A percentile compares a stretch with the other conserved stretches of the same genome.
phyloP scores from a whole-genome alignment of 2,113 vertebrate species.

The Prietella phreatophila region DNA sequence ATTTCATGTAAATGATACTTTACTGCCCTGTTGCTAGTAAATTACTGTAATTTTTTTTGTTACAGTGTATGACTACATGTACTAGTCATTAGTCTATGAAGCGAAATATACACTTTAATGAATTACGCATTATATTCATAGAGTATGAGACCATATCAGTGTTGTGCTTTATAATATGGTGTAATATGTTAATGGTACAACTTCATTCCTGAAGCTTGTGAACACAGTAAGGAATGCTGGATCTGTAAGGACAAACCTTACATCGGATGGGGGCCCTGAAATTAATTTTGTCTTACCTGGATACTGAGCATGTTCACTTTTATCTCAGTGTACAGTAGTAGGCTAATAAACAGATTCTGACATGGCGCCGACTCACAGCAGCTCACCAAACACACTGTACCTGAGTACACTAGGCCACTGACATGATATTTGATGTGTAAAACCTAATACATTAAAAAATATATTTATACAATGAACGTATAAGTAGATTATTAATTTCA shows the following conservation, averaged over 20 bases:
- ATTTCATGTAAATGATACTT: not conserved
- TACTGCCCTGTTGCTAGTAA: not conserved
- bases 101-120: not conserved
- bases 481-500: not conserved
- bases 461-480: not conserved
- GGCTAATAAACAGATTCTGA: not conserved
- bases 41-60: not conserved
- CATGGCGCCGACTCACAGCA: not conserved
- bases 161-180: not conserved
- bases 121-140: not conserved
- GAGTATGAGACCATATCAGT: not conserved
- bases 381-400: not conserved
- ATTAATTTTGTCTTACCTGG: not conserved
- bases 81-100: not conserved
- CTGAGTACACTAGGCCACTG: not conserved
- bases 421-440: not conserved
- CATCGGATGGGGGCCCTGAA: not conserved
- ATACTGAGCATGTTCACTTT: not conserved
- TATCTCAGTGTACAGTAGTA: too few relatives aligned
- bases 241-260: constrained; percentile 6
- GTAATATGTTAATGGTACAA: not conserved
- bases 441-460: not conserved
- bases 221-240: not conserved
- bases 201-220: not conserved
- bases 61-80: not conserved